Evolutionary conservation across 1,140 invertebrate species (phyloP).

Genomic region (Pissodes strobi): DNA sequence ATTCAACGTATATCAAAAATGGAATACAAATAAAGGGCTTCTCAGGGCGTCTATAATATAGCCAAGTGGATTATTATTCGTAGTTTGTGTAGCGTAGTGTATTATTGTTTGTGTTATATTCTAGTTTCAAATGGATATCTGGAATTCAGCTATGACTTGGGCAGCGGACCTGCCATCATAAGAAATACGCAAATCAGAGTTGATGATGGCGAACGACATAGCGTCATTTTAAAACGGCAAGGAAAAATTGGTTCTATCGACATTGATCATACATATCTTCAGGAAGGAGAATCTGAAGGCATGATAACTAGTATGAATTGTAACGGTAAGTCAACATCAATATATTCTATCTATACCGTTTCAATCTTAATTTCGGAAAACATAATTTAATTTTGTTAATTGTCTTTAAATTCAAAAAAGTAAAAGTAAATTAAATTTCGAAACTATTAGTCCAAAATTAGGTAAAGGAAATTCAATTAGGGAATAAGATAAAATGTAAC

Average conservation of each 20-base stretch:
- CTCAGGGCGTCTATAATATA: too few relatives aligned
- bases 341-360: too few relatives aligned
- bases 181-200: conserved; percentile 64
- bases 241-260: conserved; percentile 73
- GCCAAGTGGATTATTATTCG: too few relatives aligned
- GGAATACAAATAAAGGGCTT: too few relatives aligned
- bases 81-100: too few relatives aligned
- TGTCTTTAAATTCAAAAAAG: too few relatives aligned
- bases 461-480: too few relatives aligned
- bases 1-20: too few relatives aligned
- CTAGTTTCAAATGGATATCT: conserved; percentile 75
- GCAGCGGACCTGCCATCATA: conserved; percentile 77
- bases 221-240: conserved; percentile 68
- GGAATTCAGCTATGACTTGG: conserved; percentile 83
- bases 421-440: too few relatives aligned
- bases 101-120: conserved; percentile 46
- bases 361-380: too few relatives aligned
- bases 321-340: conserved; percentile 57
- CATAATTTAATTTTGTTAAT: background rate
- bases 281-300: conserved; percentile 68
- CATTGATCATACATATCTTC: conserved; percentile 66
- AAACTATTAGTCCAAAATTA: too few relatives aligned
- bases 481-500: too few relatives aligned
- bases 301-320: conserved; percentile 73
- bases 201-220: conserved; percentile 80